Base-by-base conservation (phyloP, 2,888 invertebrate species). In the Dinocampus coccinellae region DNA sequence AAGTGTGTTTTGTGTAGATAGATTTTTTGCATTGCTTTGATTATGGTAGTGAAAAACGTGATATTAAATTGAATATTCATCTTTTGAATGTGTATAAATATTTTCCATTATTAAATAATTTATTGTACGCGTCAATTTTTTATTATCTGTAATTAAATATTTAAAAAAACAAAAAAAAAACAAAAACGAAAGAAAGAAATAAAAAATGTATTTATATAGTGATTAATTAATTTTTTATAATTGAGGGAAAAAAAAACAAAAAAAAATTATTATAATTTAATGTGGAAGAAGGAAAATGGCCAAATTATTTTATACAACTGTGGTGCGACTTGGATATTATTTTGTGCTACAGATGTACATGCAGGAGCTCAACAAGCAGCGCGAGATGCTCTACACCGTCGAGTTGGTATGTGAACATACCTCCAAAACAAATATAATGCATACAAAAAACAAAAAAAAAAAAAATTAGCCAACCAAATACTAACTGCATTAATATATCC, bases 331-430 rank as follows among this genome's bases (percentile, higher is more conserved):
- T 86, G 84, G 82, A 83, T 85, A 85, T 85, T 83, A 86, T 85
- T 87, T 87, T 84, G 83, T 89, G 87, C 88, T 90, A 91, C 93
- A 94, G 93, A 93, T 94, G 90, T 94, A 93, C 91, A 93, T 93
- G 90, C 94, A 95, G 90, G 96, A 96, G 93, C 93, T 96, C 91
- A 95, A 92, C 90, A 93, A 93, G 90, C 93, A 94, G 90, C 92
- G 93, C 90, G 93, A 94, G 90, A 91, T 93, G 90, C 91, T 94
- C 89, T 92, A 93, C 90, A 93, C 93, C 88, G 93, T 93, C 89
- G 94, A 94, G 91, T 91, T 94, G 93, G 93, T 93, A 92, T 91
- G 92, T 90, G 47, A 88, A 82, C 85, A 80, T 87, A 85, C 87
- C 87, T 81, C 85, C 82, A 81, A 64, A 70, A 70, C 74, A 1